Evolutionary conservation across 2,888 invertebrate species (phyloP).

Genomic region (Pedicia rivosa): DNA sequence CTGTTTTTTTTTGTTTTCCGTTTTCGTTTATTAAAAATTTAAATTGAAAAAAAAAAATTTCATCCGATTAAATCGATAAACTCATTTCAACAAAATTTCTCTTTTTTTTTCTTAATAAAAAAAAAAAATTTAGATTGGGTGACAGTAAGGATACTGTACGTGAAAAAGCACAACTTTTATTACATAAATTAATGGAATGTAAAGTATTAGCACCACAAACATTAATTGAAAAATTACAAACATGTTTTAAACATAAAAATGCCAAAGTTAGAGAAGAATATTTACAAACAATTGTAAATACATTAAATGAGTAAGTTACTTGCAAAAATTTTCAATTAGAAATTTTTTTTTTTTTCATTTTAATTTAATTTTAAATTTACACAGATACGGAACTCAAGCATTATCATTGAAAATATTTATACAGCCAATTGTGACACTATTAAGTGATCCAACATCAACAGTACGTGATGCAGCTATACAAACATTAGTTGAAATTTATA

Average conservation of each 20-base stretch:
- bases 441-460: constrained; percentile 73
- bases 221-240: constrained; percentile 53
- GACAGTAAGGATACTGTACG: constrained; percentile 48
- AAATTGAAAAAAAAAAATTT: too few relatives aligned
- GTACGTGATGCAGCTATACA: constrained; percentile 79
- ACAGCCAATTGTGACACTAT: constrained; percentile 62
- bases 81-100: too few relatives aligned
- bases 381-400: constrained; percentile 70
- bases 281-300: constrained; percentile 61
- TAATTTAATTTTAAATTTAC: constrained; percentile 10
- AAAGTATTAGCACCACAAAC: constrained; percentile 50
- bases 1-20: too few relatives aligned
- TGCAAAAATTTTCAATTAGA: constrained; percentile 1
- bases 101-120: too few relatives aligned
- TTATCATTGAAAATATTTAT: constrained; percentile 68
- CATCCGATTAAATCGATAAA: too few relatives aligned
- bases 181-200: constrained; percentile 56
- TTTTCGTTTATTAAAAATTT: too few relatives aligned
- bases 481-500: constrained; percentile 77
- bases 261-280: constrained; percentile 85
- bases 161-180: constrained; percentile 55
- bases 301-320: constrained; percentile 69
- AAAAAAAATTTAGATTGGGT: too few relatives aligned
- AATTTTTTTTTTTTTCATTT: background rate
- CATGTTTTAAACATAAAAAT: constrained; percentile 71